These are phyloP conservation scores for Diarsia rubi DNA, from an alignment of 2,888 invertebrate genomes.

Conservation along the genomic window DNA sequence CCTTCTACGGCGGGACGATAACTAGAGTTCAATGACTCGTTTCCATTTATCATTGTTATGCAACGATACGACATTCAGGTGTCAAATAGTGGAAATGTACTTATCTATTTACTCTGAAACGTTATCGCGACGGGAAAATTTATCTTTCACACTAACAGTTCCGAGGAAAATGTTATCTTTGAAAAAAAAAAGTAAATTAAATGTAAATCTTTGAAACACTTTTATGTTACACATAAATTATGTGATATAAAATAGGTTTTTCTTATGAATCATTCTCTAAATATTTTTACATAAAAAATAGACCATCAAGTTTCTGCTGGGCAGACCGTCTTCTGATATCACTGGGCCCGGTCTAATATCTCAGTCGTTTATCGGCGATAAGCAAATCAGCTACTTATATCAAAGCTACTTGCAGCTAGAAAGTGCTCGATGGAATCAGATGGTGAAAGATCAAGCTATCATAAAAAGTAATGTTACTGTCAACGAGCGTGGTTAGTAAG, in stretches of 20 bases:
- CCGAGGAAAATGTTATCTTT: slow-evolving; percentile 42
- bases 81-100: slow-evolving; percentile 53
- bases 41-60: slow-evolving; percentile 55
- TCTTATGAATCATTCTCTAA: slow-evolving; percentile 51
- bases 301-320: slow-evolving; percentile 29
- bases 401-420: slow-evolving; percentile 24
- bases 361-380: slow-evolving; percentile 24
- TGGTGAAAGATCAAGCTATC: slow-evolving; percentile 13
- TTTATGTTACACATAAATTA: slow-evolving; percentile 59
- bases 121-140: slow-evolving; percentile 55
- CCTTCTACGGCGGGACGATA: slow-evolving; percentile 41
- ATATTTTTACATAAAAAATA: slow-evolving; percentile 44
- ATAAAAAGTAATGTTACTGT: slow-evolving; percentile 12
- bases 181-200: slow-evolving; percentile 49
- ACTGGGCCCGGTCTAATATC: neutral
- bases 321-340: slow-evolving; percentile 7
- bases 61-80: slow-evolving; percentile 54
- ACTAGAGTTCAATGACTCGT: slow-evolving; percentile 55
- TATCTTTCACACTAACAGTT: slow-evolving; percentile 49
- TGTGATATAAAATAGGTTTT: slow-evolving; percentile 46
- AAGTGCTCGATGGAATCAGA: slow-evolving; percentile 17
- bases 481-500: slow-evolving; percentile 14
- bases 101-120: slow-evolving; percentile 52
- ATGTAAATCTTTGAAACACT: slow-evolving; percentile 55
- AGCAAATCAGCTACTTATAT: slow-evolving; percentile 36